Evolutionary conservation across 2,797 vertebrate species (phyloP).

Genomic region (Syndactyla subalaris): DNA sequence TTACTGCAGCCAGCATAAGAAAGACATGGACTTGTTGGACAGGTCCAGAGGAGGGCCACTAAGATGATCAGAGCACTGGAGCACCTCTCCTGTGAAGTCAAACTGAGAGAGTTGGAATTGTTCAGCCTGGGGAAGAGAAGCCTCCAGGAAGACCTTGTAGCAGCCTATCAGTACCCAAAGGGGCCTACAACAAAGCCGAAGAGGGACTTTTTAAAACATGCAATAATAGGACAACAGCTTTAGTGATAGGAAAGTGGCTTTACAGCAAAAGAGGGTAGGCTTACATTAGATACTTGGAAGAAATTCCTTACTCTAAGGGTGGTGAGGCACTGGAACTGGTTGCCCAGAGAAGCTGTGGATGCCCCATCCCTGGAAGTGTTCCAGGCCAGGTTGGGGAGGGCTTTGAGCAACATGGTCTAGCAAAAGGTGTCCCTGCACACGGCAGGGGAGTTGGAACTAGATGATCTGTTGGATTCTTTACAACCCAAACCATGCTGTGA

Average conservation of each 20-base stretch:
- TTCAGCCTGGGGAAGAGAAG: background rate
- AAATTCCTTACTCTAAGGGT: background rate
- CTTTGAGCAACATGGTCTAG: background rate
- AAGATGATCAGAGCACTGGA: background rate
- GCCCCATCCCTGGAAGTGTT: background rate
- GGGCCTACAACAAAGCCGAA: background rate
- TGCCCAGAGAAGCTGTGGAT: background rate
- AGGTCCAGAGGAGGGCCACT: background rate
- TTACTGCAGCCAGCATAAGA: background rate
- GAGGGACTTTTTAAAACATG: background rate
- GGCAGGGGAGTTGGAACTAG: background rate
- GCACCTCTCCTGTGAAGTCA: background rate
- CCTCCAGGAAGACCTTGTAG: background rate
- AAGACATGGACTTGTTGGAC: fast-evolving
- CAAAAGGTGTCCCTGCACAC: background rate
- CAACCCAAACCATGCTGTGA: background rate
- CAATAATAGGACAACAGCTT: background rate
- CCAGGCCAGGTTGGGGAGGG: background rate
- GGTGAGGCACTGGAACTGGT: background rate
- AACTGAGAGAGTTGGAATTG: background rate
- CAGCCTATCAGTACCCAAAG: background rate
- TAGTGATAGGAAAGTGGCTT: background rate
- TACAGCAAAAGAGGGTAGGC: background rate
- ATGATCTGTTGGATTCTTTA: background rate
- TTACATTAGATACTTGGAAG: background rate